A percentile compares a stretch with the other conserved stretches of the same genome.
These are phyloP conservation scores for Lymantria dispar DNA, from an alignment of 2,888 invertebrate species.

Conservation along the genomic window DNA sequence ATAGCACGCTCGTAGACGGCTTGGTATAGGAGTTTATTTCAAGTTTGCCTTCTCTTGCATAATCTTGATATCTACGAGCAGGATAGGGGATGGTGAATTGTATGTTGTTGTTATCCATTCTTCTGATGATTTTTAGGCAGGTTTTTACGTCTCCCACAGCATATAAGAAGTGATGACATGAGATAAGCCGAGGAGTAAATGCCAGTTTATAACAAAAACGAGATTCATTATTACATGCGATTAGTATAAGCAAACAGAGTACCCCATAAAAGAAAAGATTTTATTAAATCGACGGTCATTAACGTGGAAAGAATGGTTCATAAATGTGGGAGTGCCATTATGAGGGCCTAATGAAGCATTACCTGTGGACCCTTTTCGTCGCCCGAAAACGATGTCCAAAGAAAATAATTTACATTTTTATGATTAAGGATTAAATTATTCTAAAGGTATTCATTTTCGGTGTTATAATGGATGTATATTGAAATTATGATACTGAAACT, in stretches of 20 bases:
- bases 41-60: no score
- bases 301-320: conserved; percentile 35
- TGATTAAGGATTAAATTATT: conserved; percentile 42
- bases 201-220: no score
- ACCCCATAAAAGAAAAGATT: conserved; percentile 17
- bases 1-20: no score
- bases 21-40: no score
- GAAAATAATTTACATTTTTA: conserved; percentile 54
- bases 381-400: conserved; percentile 33
- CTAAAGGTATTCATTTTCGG: conserved; percentile 21
- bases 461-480: conserved; percentile 14
- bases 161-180: no score
- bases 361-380: conserved; percentile 35
- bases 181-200: no score
- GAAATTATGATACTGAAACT: conserved; percentile 7
- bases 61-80: no score
- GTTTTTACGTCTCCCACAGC: no score
- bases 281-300: conserved; percentile 35
- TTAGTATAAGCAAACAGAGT: neutral
- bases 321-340: conserved; percentile 40
- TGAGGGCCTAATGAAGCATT: conserved; percentile 43
- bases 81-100: no score
- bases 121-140: no score
- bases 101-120: no score
- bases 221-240: neutral